Conservation (phyloP, 1,140 invertebrate genomes). For the Drosophila watanabei region DNA sequence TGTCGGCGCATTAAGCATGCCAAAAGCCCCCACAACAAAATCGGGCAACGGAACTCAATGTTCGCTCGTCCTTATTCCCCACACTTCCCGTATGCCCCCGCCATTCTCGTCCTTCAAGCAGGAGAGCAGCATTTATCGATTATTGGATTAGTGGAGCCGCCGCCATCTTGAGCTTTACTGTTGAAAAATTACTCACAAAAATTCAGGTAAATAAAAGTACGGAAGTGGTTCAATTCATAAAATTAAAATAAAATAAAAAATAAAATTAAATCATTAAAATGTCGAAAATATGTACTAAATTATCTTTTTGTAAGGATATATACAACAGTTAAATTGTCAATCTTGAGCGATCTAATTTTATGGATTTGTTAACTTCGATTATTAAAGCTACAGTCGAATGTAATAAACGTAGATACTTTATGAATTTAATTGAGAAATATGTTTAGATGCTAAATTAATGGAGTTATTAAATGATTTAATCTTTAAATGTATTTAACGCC, state of each 20-base stretch:
- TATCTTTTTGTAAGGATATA: too few species aligned
- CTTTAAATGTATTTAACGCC: too few species aligned
- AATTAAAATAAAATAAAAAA: too few species aligned
- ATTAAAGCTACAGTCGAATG: too few species aligned
- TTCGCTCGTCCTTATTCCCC: constrained; percentile 10
- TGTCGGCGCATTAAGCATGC: constrained; percentile 83
- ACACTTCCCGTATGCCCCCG: neutral
- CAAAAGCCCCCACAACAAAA: constrained; percentile 80
- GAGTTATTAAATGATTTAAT: too few species aligned
- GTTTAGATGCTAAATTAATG: neutral
- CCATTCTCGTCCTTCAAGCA: neutral
- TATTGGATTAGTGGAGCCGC: constrained; percentile 69
- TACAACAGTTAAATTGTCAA: too few species aligned
- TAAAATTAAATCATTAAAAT: neutral
- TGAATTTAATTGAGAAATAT: too few species aligned
- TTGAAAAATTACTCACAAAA: neutral
- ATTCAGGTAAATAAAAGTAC: neutral
- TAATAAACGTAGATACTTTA: too few species aligned
- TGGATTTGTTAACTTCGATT: too few species aligned
- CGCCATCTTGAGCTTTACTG: constrained; percentile 4
- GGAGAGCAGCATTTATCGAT: constrained; percentile 64
- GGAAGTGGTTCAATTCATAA: neutral
- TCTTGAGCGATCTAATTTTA: too few species aligned
- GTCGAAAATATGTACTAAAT: too few species aligned
- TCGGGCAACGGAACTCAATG: constrained; percentile 31